Evolutionary conservation across 2,888 invertebrate species (phyloP).

Genomic region (Pseudococcus longispinus): DNA sequence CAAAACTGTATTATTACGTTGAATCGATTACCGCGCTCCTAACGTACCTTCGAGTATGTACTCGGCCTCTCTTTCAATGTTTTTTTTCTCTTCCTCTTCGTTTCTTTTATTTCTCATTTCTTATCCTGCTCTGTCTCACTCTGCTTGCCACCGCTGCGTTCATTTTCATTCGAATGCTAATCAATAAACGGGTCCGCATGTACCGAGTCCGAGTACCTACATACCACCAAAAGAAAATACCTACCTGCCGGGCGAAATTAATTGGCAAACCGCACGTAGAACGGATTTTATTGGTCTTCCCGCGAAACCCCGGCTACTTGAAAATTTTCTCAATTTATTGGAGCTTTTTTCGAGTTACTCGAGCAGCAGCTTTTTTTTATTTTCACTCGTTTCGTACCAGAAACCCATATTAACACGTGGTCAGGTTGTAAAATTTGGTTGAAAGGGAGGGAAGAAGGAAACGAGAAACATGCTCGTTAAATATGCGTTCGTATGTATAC

Average conservation of each 20-base stretch:
- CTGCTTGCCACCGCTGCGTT: not conserved
- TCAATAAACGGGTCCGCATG: not conserved
- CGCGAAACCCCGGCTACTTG: not conserved
- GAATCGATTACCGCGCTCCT: slow-evolving; percentile 1
- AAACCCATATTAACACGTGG: not conserved
- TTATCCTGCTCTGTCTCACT: not conserved
- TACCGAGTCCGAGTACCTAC: not conserved
- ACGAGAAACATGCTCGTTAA: not conserved
- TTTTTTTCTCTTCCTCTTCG: not conserved
- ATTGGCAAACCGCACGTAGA: not conserved
- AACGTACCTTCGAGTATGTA: not conserved
- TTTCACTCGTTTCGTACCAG: no score
- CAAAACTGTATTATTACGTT: not conserved
- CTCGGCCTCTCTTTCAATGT: not conserved
- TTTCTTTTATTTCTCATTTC: not conserved
- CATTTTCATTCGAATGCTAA: not conserved
- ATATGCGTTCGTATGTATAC: not conserved
- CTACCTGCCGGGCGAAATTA: not conserved
- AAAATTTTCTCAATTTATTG: not conserved
- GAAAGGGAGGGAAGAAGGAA: not conserved
- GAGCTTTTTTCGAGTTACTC: not conserved
- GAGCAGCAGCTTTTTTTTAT: no score
- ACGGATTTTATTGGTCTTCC: not conserved
- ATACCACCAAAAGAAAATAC: not conserved
- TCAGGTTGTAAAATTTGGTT: not conserved